phyloP scores from a whole-genome alignment of 1,140 invertebrate species.

The Drosophila novamexicana region DNA sequence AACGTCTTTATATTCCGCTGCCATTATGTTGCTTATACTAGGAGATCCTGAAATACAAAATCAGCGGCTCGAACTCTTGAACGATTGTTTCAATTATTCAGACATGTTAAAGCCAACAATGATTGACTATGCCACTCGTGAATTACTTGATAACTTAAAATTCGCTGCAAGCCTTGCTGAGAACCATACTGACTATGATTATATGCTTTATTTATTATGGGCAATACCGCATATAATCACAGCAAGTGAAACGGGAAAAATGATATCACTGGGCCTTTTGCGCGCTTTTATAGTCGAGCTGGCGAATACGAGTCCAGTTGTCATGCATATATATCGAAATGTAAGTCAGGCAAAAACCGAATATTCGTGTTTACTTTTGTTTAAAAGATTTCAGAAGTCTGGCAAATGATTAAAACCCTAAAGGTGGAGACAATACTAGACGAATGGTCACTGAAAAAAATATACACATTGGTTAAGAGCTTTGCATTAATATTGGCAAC shows the following conservation, averaged over 20 bases:
- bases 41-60: slow-evolving; percentile 2
- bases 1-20: slow-evolving; percentile 43
- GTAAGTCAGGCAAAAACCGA: slow-evolving; percentile 23
- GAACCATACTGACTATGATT: slow-evolving; percentile 26
- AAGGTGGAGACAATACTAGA: slow-evolving; percentile 34
- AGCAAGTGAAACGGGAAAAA: slow-evolving; percentile 64
- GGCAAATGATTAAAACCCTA: slow-evolving; percentile 53
- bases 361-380: slow-evolving; percentile 2
- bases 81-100: slow-evolving; percentile 57
- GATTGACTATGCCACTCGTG: slow-evolving; percentile 52
- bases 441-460: slow-evolving; percentile 47
- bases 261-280: slow-evolving; percentile 55
- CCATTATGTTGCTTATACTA: slow-evolving; percentile 38
- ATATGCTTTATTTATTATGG: slow-evolving; percentile 43
- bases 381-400: slow-evolving; percentile 50
- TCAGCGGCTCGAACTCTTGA: slow-evolving; percentile 45
- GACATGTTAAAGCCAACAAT: slow-evolving; percentile 69
- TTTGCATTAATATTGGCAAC: slow-evolving; percentile 53
- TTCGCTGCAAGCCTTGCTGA: slow-evolving; percentile 20
- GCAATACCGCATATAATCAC: slow-evolving; percentile 56
- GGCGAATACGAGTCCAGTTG: slow-evolving; percentile 21
- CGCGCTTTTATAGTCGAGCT: slow-evolving; percentile 42
- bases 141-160: slow-evolving; percentile 43
- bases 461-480: slow-evolving; percentile 44
- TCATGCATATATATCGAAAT: slow-evolving; percentile 61